Percentiles rank a stretch among this genome's conserved stretches.
Conservation (phyloP, 2,113 vertebrate genomes). For the Alaudala cheleensis region DNA sequence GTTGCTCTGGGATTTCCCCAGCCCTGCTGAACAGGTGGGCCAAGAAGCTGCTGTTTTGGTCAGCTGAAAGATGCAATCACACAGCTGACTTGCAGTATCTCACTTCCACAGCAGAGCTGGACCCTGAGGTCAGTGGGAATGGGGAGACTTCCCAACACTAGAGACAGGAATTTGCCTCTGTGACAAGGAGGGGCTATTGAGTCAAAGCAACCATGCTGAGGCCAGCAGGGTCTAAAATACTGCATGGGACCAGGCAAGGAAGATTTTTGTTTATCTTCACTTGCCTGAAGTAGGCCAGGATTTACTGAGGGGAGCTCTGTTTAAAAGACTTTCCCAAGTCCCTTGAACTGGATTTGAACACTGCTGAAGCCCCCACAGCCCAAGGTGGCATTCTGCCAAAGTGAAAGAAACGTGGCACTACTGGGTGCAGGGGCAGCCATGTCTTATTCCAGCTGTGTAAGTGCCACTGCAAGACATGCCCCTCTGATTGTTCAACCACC, state of each 20-base stretch:
- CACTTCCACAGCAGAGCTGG: neutral
- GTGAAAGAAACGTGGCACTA: accelerated
- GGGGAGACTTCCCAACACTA: neutral
- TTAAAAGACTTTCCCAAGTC: neutral
- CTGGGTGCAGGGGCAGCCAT: accelerated
- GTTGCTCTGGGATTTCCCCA: neutral
- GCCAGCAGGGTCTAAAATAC: neutral
- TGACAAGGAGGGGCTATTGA: neutral
- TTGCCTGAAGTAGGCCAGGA: neutral
- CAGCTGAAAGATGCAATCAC: neutral
- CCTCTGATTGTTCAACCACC: neutral
- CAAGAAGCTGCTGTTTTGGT: accelerated
- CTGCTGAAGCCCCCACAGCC: neutral
- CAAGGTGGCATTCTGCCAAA: neutral
- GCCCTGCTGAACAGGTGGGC: neutral
- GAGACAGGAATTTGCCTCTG: neutral
- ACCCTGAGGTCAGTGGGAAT: accelerated
- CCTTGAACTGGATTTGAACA: neutral
- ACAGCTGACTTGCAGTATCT: neutral
- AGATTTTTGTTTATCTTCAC: neutral
- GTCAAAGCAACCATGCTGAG: neutral
- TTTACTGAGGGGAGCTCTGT: neutral
- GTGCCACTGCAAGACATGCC: neutral
- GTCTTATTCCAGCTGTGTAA: neutral
- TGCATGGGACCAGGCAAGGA: neutral